Conservation (phyloP, 1,140 invertebrate genomes). For the Neodiprion pinetum region DNA sequence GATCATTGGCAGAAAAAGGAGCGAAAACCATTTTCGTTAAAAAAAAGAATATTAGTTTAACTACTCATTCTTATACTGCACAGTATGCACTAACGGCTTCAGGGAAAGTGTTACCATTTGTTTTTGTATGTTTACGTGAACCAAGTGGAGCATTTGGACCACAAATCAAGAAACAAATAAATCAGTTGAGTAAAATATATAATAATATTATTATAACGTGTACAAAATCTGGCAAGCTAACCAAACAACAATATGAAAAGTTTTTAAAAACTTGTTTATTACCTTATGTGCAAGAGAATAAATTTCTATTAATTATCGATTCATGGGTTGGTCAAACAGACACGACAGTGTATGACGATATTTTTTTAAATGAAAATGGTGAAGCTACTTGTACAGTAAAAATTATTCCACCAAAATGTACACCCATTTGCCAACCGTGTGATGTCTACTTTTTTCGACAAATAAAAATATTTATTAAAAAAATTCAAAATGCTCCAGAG, state of each 20-base stretch:
- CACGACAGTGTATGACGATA: background rate
- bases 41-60: background rate
- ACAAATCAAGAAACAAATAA: background rate
- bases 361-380: background rate
- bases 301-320: slow-evolving; percentile 1
- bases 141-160: background rate
- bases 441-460: slow-evolving; percentile 1
- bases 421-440: background rate
- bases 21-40: background rate
- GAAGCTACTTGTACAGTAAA: background rate
- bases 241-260: slow-evolving; percentile 16
- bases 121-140: background rate
- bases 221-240: slow-evolving; percentile 28
- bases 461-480: background rate
- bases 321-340: background rate
- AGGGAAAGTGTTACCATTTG: background rate
- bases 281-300: background rate
- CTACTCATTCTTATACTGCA: background rate
- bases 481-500: background rate
- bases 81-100: background rate
- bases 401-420: slow-evolving; percentile 6
- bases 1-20: background rate
- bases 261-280: slow-evolving; percentile 5
- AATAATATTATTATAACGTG: background rate
- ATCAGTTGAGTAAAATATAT: background rate